A percentile compares a stretch with the other conserved stretches of the same genome.
phyloP scores from a whole-genome alignment of 2,113 vertebrate species.

The Turdus rufiventris region DNA sequence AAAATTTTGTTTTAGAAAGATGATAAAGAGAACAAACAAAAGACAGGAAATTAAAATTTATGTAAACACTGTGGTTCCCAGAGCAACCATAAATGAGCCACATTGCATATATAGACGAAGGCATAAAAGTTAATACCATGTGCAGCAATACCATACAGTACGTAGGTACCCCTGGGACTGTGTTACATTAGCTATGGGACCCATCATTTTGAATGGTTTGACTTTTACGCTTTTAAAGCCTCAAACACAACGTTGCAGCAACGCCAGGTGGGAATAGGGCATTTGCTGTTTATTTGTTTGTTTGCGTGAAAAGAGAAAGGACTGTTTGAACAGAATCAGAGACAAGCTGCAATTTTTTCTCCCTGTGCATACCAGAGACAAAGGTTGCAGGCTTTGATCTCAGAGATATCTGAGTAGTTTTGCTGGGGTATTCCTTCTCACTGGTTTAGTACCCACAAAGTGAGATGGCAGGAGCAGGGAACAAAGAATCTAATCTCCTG shows the following conservation, averaged over 20 bases:
- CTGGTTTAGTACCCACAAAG: background rate
- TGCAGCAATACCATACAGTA: background rate
- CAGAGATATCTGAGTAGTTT: background rate
- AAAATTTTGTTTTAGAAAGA: constrained; percentile 59
- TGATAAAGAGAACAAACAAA: constrained; percentile 68
- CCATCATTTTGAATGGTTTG: constrained; percentile 55
- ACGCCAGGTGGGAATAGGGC: background rate
- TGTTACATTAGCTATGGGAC: constrained; percentile 40
- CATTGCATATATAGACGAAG: constrained; percentile 35
- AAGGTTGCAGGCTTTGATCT: background rate
- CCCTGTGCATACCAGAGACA: background rate
- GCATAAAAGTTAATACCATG: constrained; percentile 67
- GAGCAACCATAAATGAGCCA: constrained; percentile 53
- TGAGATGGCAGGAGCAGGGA: background rate
- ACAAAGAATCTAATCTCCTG: background rate
- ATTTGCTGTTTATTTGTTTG: constrained; percentile 26
- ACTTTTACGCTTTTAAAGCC: constrained; percentile 43
- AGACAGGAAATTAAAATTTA: constrained; percentile 71
- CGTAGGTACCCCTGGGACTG: background rate
- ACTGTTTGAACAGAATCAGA: background rate
- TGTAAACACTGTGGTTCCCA: constrained; percentile 65
- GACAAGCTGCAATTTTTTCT: background rate
- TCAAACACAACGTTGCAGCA: background rate
- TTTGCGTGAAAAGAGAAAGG: background rate
- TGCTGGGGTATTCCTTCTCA: background rate